A percentile compares a stretch with the other conserved stretches of the same genome.
Conservation (phyloP, 2,113 vertebrate species). For the Tauraco erythrolophus region DNA sequence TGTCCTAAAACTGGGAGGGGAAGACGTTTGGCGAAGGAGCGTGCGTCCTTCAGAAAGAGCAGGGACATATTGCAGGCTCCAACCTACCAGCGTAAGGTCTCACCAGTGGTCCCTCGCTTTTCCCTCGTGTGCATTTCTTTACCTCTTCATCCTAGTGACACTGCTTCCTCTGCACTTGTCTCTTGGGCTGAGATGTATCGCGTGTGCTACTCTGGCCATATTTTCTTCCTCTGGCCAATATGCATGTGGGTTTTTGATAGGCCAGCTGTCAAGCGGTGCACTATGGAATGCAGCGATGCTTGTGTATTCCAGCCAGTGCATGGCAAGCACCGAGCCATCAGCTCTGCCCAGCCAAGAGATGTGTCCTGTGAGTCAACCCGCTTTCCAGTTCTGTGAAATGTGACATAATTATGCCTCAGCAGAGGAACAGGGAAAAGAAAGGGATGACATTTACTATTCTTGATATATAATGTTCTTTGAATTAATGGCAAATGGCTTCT, state of each 20-base stretch:
- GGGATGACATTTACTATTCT: background rate
- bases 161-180: background rate
- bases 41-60: background rate
- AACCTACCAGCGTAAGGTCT: background rate
- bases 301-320: background rate
- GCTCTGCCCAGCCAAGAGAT: background rate
- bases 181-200: background rate
- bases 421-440: background rate
- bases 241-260: background rate
- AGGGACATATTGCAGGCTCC: background rate
- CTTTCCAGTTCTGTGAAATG: background rate
- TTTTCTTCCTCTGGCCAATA: background rate
- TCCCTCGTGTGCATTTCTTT: background rate
- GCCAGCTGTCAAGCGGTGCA: background rate
- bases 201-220: background rate
- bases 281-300: background rate
- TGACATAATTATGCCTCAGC: background rate
- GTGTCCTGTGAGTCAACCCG: background rate
- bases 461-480: background rate
- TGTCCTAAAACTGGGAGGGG: background rate
- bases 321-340: background rate
- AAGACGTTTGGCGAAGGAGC: background rate
- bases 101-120: background rate
- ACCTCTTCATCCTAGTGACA: background rate
- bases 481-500: background rate